Evolutionary conservation across 1,140 invertebrate species (phyloP).

Genomic region (Ceratoteleas bidentatus): DNA sequence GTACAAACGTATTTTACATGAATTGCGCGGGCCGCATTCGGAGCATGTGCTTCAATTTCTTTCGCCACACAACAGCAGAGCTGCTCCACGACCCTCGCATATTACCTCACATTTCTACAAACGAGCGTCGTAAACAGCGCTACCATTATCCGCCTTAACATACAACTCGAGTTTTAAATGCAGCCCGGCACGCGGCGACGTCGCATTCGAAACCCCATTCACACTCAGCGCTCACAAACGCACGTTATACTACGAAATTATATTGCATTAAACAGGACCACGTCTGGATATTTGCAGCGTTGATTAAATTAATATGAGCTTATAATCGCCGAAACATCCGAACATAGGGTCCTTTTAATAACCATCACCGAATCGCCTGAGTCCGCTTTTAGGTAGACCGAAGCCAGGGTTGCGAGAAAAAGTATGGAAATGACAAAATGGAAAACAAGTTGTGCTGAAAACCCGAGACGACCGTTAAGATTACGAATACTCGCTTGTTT

Average conservation of each 20-base stretch:
- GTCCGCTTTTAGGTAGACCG: too few relatives aligned
- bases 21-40: conserved; percentile 68
- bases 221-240: conserved; percentile 15
- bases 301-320: conserved; percentile 53
- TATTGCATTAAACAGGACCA: conserved; percentile 48
- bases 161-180: conserved; percentile 41
- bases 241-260: conserved; percentile 40
- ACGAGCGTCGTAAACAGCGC: conserved; percentile 38
- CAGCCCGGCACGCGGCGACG: conserved; percentile 11
- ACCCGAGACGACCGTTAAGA: too few relatives aligned
- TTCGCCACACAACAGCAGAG: conserved; percentile 41
- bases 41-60: conserved; percentile 36
- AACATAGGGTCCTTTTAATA: conserved; percentile 46
- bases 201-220: conserved; percentile 25
- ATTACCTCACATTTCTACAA: conserved; percentile 31
- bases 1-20: conserved; percentile 81
- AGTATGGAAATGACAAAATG: too few relatives aligned
- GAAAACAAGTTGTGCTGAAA: too few relatives aligned
- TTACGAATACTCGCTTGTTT: too few relatives aligned
- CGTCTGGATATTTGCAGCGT: conserved; percentile 54
- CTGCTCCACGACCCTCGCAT: conserved; percentile 20
- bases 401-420: too few relatives aligned
- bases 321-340: conserved; percentile 46
- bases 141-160: conserved; percentile 30
- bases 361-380: conserved; percentile 54